Evolutionary conservation across 2,888 invertebrate species (phyloP).

Genomic region (Drosophila demipolita): DNA sequence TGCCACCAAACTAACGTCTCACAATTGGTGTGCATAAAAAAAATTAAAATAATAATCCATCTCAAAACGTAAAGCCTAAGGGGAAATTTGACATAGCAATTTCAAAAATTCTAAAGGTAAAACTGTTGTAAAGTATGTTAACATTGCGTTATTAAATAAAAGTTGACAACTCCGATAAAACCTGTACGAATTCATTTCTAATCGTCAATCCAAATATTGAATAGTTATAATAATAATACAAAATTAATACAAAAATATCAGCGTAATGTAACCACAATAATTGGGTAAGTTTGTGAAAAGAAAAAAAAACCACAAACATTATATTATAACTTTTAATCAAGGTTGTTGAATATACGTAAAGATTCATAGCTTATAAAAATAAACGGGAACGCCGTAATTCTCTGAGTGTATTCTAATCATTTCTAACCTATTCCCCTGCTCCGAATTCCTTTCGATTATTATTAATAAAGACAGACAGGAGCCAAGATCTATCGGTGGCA

Average conservation of each 20-base stretch:
- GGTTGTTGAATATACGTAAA: not conserved
- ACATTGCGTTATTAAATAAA: not conserved
- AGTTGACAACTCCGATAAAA: not conserved
- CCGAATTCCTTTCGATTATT: not conserved
- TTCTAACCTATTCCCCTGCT: not conserved
- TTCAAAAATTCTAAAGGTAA: not conserved
- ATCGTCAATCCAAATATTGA: not conserved
- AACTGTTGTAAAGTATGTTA: not conserved
- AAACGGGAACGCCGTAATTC: not conserved
- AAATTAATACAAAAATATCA: not conserved
- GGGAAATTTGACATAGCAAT: not conserved
- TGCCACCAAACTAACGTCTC: not conserved
- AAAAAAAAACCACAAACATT: not conserved
- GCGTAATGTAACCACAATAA: not conserved
- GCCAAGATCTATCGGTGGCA: constrained; percentile 1
- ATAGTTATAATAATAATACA: too few relatives aligned
- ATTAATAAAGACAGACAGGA: constrained; percentile 7
- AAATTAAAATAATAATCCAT: not conserved
- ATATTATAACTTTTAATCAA: not conserved
- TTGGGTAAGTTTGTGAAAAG: not conserved
- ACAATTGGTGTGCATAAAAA: not conserved
- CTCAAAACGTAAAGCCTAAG: not conserved
- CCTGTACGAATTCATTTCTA: not conserved
- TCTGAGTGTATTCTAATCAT: not conserved
- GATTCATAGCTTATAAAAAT: not conserved